Evolutionary conservation across 2,888 invertebrate genomes (phyloP).

Genomic region (Bimastos eiseni): DNA sequence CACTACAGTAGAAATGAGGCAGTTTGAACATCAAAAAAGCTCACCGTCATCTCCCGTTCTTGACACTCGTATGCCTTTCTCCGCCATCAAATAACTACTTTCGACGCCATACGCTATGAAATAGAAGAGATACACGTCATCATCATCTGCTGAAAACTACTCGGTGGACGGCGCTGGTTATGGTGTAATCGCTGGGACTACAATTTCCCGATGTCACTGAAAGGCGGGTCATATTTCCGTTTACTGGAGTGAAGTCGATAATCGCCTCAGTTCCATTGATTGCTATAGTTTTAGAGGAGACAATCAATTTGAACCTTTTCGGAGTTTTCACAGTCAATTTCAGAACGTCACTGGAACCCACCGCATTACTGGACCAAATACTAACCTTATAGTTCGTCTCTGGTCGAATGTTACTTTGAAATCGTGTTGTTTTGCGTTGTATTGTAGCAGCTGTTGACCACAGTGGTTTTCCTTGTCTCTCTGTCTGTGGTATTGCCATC

Average conservation of each 20-base stretch:
- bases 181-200: neutral
- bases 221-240: neutral
- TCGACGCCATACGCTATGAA: neutral
- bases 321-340: neutral
- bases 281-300: neutral
- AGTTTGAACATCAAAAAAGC: too few species aligned
- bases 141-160: neutral
- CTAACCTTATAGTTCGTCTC: neutral
- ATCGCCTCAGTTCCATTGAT: neutral
- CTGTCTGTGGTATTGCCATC: neutral
- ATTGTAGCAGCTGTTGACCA: neutral
- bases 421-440: neutral
- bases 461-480: neutral
- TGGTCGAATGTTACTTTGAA: neutral
- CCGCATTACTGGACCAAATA: neutral
- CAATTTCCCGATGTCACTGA: neutral
- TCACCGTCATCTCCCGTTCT: neutral
- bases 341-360: neutral
- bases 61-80: neutral
- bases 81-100: neutral
- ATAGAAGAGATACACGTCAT: neutral
- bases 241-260: neutral
- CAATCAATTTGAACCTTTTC: neutral
- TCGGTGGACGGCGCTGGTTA: neutral
- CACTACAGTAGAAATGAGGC: too few species aligned